Evolutionary conservation across 2,888 invertebrate species (phyloP), one percentile per base, ranked within the genome.

Genomic region (Chaetogeoica ovagalla): DNA sequence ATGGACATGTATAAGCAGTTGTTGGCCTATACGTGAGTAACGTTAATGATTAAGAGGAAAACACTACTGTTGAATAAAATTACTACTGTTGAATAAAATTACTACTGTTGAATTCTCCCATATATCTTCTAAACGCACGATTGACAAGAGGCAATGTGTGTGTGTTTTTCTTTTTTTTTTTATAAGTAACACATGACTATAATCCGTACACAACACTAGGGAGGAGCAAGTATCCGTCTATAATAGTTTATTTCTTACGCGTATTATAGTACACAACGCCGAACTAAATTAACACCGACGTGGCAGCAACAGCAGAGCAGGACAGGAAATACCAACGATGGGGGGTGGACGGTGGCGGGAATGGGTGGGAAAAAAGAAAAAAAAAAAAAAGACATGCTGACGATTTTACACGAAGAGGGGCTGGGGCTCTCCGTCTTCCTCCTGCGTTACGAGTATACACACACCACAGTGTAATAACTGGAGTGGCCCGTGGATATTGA

Each of bases 401-500:
- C 79, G 63, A 70, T 65, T 79, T 76, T 77, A 71, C 4, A 30
- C 52, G 39, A 71, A 79, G 79, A 71, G 79, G 71, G 79, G 79
- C 79, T 70, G 23, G n/a, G n/a, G n/a, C n/a, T n/a, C n/a, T 23
- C 43, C 23, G 57, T 79, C 79, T 79, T 79, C 70, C 79, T 79
- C 70, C 79, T 71, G 70, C 30, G 30, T 79, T 71, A 39, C 30
- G 30, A 30, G 30, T 30, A 30, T 30, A 30, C 30, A 13, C 8
- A 79, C n/a, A n/a, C n/a, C n/a, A n/a, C n/a, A n/a, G n/a, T n/a
- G 71, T 71, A 70, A 71, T 79, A 71, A 71, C 71, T 70, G 79
- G 23, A 79, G 79, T 79, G 79, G 79, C 17, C 57, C 43, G 79
- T 71, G 55, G 52, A 57, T 79, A 79, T 79, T 63, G 23, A 65